These are phyloP conservation scores for Drosophila yakuba DNA, from an alignment of 1,140 invertebrate species.

Conservation along the genomic window DNA sequence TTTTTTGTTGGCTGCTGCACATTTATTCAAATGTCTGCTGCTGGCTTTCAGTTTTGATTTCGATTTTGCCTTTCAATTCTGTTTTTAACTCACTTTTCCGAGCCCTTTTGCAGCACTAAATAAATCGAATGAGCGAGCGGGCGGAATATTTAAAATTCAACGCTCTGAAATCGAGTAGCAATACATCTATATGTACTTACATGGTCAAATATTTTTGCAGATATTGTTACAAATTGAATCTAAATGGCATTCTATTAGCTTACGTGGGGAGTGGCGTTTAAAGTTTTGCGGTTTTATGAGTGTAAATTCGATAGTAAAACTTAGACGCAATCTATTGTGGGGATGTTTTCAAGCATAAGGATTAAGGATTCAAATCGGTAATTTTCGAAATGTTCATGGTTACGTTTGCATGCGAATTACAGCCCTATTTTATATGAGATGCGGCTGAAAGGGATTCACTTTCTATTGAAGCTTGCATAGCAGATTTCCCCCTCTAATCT, in stretches of 20 bases:
- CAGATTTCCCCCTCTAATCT: conserved; percentile 8
- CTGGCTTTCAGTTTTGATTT: conserved; percentile 42
- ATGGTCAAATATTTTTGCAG: conserved; percentile 26
- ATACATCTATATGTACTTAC: not conserved
- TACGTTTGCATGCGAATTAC: too few species aligned
- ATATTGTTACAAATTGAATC: conserved; percentile 39
- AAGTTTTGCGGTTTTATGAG: not conserved
- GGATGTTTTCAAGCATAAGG: not conserved
- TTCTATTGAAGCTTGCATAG: too few species aligned
- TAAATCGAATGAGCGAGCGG: conserved; percentile 45
- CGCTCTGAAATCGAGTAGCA: conserved; percentile 7
- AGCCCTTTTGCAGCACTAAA: conserved; percentile 29
- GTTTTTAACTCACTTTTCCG: conserved; percentile 15
- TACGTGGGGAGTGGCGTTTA: conserved; percentile 21
- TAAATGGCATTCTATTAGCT: conserved; percentile 37
- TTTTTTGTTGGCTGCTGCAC: conserved; percentile 33
- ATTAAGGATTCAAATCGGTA: not conserved
- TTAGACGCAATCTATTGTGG: not conserved
- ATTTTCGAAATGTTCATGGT: not conserved
- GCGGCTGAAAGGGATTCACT: too few species aligned
- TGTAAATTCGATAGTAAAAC: conserved; percentile 22
- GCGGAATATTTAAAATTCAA: conserved; percentile 38
- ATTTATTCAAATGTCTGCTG: conserved; percentile 49
- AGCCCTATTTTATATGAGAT: too few species aligned
- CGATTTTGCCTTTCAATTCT: conserved; percentile 25